phyloP scores from a whole-genome alignment of 2,797 vertebrate species.

The Setipinna tenuifilis region DNA sequence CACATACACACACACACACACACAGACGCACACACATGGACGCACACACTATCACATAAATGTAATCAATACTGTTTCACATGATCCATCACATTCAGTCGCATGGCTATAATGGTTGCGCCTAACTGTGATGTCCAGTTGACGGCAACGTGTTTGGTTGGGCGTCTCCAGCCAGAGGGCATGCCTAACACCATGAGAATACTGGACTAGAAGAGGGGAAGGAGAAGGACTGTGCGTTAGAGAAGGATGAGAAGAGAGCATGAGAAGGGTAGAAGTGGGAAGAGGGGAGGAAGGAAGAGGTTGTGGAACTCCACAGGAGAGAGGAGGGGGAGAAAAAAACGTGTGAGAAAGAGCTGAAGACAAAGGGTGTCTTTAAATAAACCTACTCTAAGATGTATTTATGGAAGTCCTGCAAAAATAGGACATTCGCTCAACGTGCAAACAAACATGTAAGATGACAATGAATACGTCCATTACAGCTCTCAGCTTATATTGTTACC shows the following conservation, averaged over 20 bases:
- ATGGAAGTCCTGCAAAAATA: slow-evolving; percentile 46
- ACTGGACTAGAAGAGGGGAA: too few relatives aligned
- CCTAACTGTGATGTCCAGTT: too few relatives aligned
- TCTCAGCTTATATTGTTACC: neutral
- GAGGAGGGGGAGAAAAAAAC: slow-evolving; percentile 1
- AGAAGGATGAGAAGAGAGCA: slow-evolving; percentile 56
- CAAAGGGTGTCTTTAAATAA: slow-evolving; percentile 72
- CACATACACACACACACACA: neutral
- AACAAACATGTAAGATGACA: neutral
- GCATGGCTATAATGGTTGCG: too few relatives aligned
- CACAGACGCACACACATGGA: neutral
- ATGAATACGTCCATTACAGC: neutral
- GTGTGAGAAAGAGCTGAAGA: slow-evolving; percentile 50
- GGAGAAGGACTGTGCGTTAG: too few relatives aligned
- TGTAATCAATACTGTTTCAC: too few relatives aligned
- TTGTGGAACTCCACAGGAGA: slow-evolving; percentile 45
- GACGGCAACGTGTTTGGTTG: too few relatives aligned
- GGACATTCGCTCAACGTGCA: neutral
- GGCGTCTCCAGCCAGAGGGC: too few relatives aligned
- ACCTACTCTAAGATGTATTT: slow-evolving; percentile 63
- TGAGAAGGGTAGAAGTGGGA: slow-evolving; percentile 58
- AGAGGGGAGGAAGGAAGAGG: slow-evolving; percentile 68
- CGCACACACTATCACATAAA: neutral
- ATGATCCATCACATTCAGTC: too few relatives aligned
- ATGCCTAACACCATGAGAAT: too few relatives aligned